Evolutionary conservation across 2,797 vertebrate genomes (phyloP).

Genomic region (Hoplostethus atlanticus): DNA sequence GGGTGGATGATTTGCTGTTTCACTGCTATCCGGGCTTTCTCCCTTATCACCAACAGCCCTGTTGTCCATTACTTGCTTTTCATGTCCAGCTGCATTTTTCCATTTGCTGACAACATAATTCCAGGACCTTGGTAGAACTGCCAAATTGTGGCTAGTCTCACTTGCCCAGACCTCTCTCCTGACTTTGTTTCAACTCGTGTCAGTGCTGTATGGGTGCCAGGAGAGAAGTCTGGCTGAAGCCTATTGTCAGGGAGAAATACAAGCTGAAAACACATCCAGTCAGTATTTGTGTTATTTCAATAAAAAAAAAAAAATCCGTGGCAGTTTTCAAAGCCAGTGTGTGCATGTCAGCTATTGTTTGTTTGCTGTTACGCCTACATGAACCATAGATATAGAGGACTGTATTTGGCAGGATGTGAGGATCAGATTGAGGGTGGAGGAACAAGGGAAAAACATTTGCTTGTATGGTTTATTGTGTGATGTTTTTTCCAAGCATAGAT

Average conservation of each 20-base stretch:
- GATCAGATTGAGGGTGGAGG: no score
- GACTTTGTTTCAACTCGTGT: constrained; percentile 1
- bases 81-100: background rate
- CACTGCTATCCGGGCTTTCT: background rate
- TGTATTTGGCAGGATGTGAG: no score
- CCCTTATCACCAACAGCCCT: background rate
- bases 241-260: no score
- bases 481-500: no score
- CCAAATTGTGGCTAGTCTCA: background rate
- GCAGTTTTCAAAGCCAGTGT: no score
- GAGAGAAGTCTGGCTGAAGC: no score
- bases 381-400: no score
- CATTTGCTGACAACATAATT: constrained; percentile 2
- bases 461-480: no score
- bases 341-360: no score
- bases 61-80: background rate
- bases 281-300: background rate
- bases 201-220: background rate
- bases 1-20: no score
- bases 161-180: background rate
- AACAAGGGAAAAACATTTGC: no score
- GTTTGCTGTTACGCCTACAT: no score
- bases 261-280: background rate
- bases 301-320: background rate
- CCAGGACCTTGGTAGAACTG: background rate